Evolutionary conservation across 2,888 invertebrate species (phyloP).

Genomic region (Lithophane semibrunnea): DNA sequence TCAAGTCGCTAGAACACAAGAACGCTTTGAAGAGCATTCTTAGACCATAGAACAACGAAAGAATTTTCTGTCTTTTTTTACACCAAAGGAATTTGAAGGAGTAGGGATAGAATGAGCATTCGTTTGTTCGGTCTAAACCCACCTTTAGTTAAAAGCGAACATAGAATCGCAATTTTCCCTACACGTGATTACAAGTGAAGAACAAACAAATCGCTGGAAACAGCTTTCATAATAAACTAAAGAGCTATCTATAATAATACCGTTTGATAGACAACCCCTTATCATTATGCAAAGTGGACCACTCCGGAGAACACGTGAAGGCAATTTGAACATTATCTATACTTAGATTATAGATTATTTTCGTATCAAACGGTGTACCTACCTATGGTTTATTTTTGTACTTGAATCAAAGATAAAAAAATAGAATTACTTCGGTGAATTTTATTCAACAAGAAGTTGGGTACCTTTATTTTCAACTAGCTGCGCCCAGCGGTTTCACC

Average conservation of each 20-base stretch:
- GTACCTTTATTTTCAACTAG: no score
- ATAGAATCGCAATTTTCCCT: constrained; percentile 26
- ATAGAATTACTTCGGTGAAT: neutral
- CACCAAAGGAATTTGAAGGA: no score
- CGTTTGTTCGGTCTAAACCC: neutral
- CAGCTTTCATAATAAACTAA: constrained; percentile 11
- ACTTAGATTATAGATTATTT: constrained; percentile 14
- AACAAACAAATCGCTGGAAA: constrained; percentile 37
- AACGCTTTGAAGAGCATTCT: no score
- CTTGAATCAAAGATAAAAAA: constrained; percentile 4
- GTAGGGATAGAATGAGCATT: no score
- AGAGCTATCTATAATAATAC: constrained; percentile 29
- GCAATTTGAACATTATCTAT: constrained; percentile 48
- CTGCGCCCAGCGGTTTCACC: no score
- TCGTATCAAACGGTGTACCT: neutral
- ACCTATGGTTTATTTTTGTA: neutral
- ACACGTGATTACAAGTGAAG: constrained; percentile 34
- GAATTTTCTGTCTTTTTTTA: no score
- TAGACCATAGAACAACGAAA: no score
- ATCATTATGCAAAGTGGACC: constrained; percentile 52
- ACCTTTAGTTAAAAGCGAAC: constrained; percentile 3
- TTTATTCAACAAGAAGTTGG: neutral
- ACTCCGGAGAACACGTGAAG: constrained; percentile 32
- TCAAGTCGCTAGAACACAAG: no score
- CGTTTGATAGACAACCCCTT: constrained; percentile 32